Conservation (phyloP, 2,888 invertebrate species). For the Perizoma flavofasciatum region DNA sequence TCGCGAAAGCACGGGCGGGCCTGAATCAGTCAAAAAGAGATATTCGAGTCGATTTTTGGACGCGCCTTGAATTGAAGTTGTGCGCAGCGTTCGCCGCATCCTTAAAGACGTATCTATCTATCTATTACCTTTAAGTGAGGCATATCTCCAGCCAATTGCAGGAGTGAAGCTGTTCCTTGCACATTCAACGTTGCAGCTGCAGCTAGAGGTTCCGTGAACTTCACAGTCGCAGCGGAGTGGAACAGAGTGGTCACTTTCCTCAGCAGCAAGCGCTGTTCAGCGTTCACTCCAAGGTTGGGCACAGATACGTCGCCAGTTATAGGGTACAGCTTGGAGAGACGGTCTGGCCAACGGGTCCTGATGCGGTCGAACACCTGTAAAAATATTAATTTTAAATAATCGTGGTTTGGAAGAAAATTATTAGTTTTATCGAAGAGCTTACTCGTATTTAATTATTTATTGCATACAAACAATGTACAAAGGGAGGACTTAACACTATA, state of each 20-base stretch:
- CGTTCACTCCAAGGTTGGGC: constrained; percentile 87
- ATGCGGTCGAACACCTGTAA: constrained; percentile 88
- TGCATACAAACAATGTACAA: no score
- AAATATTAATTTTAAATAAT: no score
- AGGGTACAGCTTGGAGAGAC: constrained; percentile 87
- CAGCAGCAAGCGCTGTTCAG: constrained; percentile 85
- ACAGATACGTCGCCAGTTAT: constrained; percentile 90
- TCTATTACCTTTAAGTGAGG: constrained; percentile 86
- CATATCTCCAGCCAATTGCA: constrained; percentile 93
- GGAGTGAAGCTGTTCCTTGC: constrained; percentile 92
- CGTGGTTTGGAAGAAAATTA: no score
- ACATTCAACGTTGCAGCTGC: constrained; percentile 95
- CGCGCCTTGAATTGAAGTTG: no score
- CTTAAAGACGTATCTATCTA: no score
- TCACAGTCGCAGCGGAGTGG: constrained; percentile 98
- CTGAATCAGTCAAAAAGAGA: no score
- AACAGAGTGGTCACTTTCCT: constrained; percentile 93
- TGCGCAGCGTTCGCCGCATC: no score
- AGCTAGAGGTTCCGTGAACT: constrained; percentile 96
- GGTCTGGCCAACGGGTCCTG: constrained; percentile 85
- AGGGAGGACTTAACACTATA: no score
- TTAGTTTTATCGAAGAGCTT: no score
- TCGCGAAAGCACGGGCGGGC: no score
- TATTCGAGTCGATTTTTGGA: no score
- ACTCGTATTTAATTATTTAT: no score